Evolutionary conservation across 2,113 vertebrate species (phyloP).

Genomic region (Ciconia boyciana): DNA sequence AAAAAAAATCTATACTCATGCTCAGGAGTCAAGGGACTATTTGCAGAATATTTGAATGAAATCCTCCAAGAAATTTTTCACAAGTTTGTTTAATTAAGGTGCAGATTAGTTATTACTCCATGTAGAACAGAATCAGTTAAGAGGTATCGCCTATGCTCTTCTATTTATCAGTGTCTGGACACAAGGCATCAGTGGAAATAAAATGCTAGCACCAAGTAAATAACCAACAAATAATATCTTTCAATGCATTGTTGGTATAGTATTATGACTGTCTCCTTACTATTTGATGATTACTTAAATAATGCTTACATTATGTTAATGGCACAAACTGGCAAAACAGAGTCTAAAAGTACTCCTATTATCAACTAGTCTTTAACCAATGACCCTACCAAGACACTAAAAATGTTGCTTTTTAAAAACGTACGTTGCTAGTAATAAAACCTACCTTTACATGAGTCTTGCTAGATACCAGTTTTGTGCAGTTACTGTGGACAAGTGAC

Average conservation of each 20-base stretch:
- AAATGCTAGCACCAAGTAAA: constrained; percentile 54
- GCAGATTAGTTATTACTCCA: constrained; percentile 49
- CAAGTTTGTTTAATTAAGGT: constrained; percentile 51
- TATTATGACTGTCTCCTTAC: neutral
- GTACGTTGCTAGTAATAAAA: neutral
- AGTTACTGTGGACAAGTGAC: neutral
- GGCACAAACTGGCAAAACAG: neutral
- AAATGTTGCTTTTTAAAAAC: neutral
- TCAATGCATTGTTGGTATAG: constrained; percentile 22
- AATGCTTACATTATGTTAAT: neutral
- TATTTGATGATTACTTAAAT: neutral
- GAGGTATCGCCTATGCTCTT: constrained; percentile 34
- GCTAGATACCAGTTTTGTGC: neutral
- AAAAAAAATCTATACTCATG: neutral
- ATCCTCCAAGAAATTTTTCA: constrained; percentile 26
- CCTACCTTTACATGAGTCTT: neutral
- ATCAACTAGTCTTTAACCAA: neutral
- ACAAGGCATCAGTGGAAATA: constrained; percentile 49
- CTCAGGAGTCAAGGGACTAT: neutral
- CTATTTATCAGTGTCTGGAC: constrained; percentile 14
- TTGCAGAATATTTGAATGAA: constrained; percentile 8
- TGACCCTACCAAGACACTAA: neutral
- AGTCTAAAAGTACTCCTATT: neutral
- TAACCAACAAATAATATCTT: constrained; percentile 6
- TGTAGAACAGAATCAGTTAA: neutral